Conservation (phyloP, 2,113 vertebrate genomes). For the Ceyx melanurus region DNA sequence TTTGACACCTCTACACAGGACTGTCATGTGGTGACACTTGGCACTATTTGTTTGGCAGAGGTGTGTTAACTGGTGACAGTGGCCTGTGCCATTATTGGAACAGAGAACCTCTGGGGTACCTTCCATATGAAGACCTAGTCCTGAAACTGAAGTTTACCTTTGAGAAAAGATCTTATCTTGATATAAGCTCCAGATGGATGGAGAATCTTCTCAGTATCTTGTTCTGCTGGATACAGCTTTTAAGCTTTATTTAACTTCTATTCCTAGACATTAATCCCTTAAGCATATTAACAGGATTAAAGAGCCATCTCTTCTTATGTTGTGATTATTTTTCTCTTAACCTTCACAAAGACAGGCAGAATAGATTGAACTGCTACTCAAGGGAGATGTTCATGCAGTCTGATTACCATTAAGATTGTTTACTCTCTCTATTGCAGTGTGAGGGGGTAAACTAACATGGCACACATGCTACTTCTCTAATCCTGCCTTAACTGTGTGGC, state of each 20-base stretch:
- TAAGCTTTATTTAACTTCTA: background rate
- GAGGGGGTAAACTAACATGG: background rate
- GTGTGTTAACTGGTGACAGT: background rate
- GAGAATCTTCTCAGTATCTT: background rate
- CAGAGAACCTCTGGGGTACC: background rate
- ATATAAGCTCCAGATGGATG: background rate
- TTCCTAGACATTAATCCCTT: background rate
- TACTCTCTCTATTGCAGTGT: background rate
- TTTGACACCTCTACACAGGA: background rate
- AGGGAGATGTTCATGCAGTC: background rate
- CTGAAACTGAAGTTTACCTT: background rate
- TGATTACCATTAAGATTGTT: background rate
- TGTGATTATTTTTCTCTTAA: background rate
- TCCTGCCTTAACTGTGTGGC: background rate
- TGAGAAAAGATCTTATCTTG: background rate
- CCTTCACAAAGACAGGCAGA: background rate
- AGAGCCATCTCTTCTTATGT: background rate
- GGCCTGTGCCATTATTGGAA: rapidly evolving
- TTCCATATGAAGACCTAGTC: background rate
- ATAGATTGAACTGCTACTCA: background rate
- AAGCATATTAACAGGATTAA: background rate
- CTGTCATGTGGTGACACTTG: background rate
- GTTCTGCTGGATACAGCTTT: background rate
- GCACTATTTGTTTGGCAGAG: background rate
- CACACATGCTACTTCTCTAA: background rate